Percentiles rank a stretch among this genome's conserved stretches.
Conservation (phyloP, 2,113 vertebrate species). For the Forbesichthys agassizii region DNA sequence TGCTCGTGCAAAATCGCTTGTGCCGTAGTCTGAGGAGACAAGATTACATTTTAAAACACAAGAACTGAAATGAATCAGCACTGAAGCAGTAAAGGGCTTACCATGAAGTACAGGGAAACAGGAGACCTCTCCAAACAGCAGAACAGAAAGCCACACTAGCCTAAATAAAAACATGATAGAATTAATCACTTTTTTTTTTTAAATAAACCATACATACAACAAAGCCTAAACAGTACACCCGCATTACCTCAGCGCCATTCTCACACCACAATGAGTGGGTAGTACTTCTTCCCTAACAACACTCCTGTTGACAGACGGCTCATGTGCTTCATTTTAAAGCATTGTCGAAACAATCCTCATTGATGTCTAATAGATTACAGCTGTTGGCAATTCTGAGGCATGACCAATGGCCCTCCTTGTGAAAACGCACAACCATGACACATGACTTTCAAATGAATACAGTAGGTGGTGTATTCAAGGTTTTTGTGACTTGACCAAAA, state of each 20-base stretch:
- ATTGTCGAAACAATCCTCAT: background rate
- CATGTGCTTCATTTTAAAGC: conserved; percentile 1
- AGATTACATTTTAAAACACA: too few species aligned
- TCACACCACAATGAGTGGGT: background rate
- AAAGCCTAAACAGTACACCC: background rate
- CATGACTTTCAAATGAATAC: too few species aligned
- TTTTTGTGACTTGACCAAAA: too few species aligned
- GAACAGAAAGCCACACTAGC: conserved; percentile 27
- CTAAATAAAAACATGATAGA: background rate
- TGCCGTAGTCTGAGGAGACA: background rate
- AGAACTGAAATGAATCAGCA: background rate
- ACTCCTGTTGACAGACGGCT: background rate
- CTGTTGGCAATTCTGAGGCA: background rate
- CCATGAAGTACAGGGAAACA: background rate
- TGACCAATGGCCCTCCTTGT: background rate
- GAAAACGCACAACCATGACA: background rate
- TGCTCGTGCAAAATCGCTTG: background rate
- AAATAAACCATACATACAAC: background rate
- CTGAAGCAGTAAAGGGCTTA: background rate
- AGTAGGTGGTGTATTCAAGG: too few species aligned
- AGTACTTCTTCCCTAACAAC: background rate
- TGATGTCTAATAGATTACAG: conserved; percentile 7
- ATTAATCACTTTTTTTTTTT: background rate
- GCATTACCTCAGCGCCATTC: background rate
- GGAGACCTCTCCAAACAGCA: conserved; percentile 24